Percentiles rank a stretch among this genome's conserved stretches.
Conservation (phyloP, 2,797 vertebrate genomes). For the Catharus ustulatus region DNA sequence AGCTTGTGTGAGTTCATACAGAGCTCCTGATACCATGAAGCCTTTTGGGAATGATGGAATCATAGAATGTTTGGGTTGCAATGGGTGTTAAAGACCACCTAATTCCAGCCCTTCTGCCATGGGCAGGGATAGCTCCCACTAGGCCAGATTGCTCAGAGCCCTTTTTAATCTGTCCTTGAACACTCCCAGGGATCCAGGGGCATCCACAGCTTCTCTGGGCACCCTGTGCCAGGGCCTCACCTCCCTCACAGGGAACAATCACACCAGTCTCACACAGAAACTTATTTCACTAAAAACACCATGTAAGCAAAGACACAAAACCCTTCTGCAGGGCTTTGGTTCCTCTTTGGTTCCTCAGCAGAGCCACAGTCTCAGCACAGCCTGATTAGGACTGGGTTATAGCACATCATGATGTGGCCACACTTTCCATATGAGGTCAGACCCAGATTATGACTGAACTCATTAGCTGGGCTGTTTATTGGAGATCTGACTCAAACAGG, state of each 20-base stretch:
- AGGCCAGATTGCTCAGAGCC: neutral
- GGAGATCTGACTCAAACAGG: neutral
- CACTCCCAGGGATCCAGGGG: neutral
- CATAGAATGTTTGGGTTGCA: neutral
- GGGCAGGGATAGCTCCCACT: neutral
- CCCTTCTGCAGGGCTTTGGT: neutral
- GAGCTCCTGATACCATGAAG: neutral
- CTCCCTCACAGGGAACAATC: neutral
- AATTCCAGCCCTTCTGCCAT: neutral
- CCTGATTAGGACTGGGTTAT: neutral
- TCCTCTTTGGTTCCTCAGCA: neutral
- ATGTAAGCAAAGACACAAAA: neutral
- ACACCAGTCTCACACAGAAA: neutral
- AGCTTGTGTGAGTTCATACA: neutral
- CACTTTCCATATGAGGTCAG: neutral
- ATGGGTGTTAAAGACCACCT: neutral
- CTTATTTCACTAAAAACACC: neutral
- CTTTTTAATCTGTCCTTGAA: neutral
- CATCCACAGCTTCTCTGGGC: neutral
- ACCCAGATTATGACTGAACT: neutral
- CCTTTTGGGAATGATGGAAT: neutral
- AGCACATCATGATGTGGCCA: neutral
- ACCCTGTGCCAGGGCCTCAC: neutral
- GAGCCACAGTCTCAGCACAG: neutral
- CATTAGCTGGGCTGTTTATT: neutral